phyloP scores from a whole-genome alignment of 2,113 vertebrate species.

The Tyto alba region DNA sequence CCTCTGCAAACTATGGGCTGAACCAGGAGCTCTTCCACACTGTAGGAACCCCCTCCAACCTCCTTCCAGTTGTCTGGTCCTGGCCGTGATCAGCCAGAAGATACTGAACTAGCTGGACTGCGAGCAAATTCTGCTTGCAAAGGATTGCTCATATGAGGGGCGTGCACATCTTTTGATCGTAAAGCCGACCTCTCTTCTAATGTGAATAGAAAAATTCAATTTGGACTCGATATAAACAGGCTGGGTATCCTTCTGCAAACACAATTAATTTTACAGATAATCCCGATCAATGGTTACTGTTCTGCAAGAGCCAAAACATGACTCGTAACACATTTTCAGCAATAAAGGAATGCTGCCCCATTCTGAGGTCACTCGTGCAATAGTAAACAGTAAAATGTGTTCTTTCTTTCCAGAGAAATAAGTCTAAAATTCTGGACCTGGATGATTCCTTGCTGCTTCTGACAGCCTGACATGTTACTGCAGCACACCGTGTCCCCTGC shows the following conservation, averaged over 20 bases:
- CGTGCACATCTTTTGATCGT: not conserved
- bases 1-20: not conserved
- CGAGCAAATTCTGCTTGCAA: not conserved
- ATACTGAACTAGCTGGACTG: not conserved
- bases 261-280: not conserved
- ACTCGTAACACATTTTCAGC: not conserved
- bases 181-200: not conserved
- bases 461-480: not conserved
- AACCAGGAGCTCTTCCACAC: not conserved
- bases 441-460: not conserved
- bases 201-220: not conserved
- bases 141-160: not conserved
- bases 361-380: not conserved
- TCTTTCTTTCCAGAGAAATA: not conserved
- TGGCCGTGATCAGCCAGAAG: not conserved
- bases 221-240: not conserved
- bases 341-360: not conserved
- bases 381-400: rapidly evolving
- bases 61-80: not conserved
- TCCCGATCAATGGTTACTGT: not conserved
- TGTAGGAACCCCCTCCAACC: not conserved
- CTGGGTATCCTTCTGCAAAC: not conserved
- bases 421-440: not conserved
- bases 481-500: not conserved
- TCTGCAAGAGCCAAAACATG: not conserved